phyloP scores from a whole-genome alignment of 2,888 invertebrate species.

The Dexiosoma caninum region DNA sequence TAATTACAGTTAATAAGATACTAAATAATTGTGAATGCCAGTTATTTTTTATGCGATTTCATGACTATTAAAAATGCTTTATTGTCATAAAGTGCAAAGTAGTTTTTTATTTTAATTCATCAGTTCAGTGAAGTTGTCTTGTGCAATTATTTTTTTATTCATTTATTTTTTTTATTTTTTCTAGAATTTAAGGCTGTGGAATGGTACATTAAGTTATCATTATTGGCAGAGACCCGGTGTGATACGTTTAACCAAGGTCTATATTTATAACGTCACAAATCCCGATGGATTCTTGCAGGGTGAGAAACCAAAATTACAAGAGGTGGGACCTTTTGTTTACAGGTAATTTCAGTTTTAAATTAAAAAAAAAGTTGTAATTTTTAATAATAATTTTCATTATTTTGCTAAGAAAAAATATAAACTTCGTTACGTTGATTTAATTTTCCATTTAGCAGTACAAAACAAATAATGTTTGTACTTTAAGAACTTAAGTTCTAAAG shows the following conservation, averaged over 20 bases:
- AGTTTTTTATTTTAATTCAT: background rate
- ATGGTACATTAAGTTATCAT: slow-evolving; percentile 90
- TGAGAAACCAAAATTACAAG: slow-evolving; percentile 88
- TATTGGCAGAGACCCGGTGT: slow-evolving; percentile 94
- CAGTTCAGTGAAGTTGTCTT: background rate
- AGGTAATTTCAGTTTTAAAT: slow-evolving; percentile 80
- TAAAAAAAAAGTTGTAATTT: too few species aligned
- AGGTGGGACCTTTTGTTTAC: slow-evolving; percentile 92
- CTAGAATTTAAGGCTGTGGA: slow-evolving; percentile 90
- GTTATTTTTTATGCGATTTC: background rate
- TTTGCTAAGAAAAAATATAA: too few species aligned
- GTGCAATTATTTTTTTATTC: background rate
- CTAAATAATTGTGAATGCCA: background rate
- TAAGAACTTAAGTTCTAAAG: background rate
- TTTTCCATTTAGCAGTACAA: background rate
- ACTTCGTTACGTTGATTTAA: slow-evolving; percentile 2
- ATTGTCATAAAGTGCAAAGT: too few species aligned
- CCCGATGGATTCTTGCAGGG: slow-evolving; percentile 87
- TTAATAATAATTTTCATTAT: background rate
- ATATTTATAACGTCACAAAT: slow-evolving; percentile 93
- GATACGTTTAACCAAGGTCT: slow-evolving; percentile 88
- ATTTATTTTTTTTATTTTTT: background rate
- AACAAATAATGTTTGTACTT: background rate
- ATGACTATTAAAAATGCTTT: background rate
- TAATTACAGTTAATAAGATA: background rate